These are phyloP conservation scores for Menidia beryllina DNA, from an alignment of 2,113 vertebrate genomes.

Conservation along the genomic window DNA sequence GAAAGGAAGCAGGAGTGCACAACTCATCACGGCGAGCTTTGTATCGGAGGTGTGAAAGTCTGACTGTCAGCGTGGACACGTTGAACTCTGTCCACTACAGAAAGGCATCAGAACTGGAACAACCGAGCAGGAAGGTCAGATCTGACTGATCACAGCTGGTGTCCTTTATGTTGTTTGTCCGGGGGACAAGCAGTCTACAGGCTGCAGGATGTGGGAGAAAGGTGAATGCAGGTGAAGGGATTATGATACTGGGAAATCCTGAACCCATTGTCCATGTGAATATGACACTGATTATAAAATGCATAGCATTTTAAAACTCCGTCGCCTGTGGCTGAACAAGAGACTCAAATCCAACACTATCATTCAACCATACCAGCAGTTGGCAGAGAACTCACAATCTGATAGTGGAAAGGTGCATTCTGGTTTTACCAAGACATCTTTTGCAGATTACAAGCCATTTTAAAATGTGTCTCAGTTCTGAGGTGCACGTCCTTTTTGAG, in stretches of 20 bases:
- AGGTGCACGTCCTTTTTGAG: slow-evolving; percentile 11
- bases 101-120: not conserved
- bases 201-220: not conserved
- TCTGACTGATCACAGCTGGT: not conserved
- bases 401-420: not conserved
- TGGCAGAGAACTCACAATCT: not conserved
- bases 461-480: not conserved
- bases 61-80: not conserved
- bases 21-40: not conserved
- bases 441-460: slow-evolving; percentile 3
- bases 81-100: not conserved
- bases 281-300: too few species aligned
- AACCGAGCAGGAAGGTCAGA: not conserved
- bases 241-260: not conserved
- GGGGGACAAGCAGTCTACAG: not conserved
- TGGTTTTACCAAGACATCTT: slow-evolving; percentile 4
- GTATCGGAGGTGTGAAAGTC: not conserved
- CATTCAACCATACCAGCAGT: not conserved
- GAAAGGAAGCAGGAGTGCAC: not conserved
- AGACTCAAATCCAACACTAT: not conserved
- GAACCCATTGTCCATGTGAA: too few species aligned
- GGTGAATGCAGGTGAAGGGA: not conserved
- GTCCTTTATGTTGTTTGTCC: not conserved
- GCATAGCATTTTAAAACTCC: not conserved
- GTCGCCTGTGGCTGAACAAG: not conserved